A percentile compares a stretch with the other conserved stretches of the same genome.
These are phyloP conservation scores for Pseudopleuronectes americanus DNA, from an alignment of 2,797 vertebrate species.

Conservation along the genomic window DNA sequence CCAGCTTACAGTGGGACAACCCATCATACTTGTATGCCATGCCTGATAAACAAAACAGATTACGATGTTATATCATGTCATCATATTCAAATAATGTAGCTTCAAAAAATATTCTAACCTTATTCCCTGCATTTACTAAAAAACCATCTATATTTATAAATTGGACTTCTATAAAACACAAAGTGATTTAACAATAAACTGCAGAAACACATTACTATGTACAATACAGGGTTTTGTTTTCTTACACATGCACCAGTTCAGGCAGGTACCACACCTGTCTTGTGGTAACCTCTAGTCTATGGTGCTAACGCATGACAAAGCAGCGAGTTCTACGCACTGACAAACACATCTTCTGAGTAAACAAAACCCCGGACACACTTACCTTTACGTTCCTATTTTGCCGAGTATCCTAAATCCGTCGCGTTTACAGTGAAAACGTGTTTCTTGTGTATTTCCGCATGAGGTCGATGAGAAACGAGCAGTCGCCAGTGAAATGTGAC, in stretches of 20 bases:
- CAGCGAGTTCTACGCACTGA: background rate
- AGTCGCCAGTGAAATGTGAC: constrained; percentile 60
- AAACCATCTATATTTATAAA: background rate
- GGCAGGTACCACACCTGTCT: constrained; percentile 48
- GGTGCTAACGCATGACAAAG: background rate
- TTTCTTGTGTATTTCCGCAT: constrained; percentile 20
- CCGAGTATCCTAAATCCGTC: fast-evolving
- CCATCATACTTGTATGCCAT: constrained; percentile 77
- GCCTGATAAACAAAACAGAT: constrained; percentile 15
- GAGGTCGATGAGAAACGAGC: background rate
- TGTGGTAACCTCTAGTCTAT: too few relatives aligned
- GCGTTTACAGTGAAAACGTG: background rate
- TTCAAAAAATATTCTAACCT: background rate
- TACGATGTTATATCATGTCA: background rate
- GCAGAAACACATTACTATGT: background rate
- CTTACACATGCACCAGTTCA: background rate
- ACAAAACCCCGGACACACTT: constrained; percentile 1
- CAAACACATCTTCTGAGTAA: background rate
- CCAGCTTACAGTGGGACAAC: constrained; percentile 87
- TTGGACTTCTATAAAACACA: background rate
- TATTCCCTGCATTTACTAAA: background rate
- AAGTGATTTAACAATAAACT: background rate
- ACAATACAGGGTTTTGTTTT: too few relatives aligned
- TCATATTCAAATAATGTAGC: background rate
- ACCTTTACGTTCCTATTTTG: constrained; percentile 32